Conservation (phyloP, 1,140 invertebrate species). For the Caenorhabditis tropicalis region DNA sequence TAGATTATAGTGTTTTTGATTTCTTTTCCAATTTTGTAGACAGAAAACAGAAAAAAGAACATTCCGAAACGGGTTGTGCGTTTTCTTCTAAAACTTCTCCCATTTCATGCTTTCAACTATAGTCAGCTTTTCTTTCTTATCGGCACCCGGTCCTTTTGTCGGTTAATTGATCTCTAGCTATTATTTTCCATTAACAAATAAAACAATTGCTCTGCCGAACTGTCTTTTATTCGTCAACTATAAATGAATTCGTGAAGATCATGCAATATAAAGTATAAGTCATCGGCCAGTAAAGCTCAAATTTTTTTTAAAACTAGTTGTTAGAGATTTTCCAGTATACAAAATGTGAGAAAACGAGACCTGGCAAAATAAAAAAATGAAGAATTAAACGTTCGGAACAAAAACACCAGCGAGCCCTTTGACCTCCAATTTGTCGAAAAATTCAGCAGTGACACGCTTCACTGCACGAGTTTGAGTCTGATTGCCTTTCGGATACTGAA, state of each 20-base stretch:
- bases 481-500: neutral
- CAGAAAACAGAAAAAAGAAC: conserved; percentile 20
- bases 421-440: neutral
- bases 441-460: neutral
- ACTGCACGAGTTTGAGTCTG: neutral
- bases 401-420: neutral
- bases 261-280: too few relatives aligned
- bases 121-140: conserved; percentile 14
- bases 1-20: neutral
- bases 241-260: too few relatives aligned
- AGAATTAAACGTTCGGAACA: neutral
- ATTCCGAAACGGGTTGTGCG: conserved; percentile 19
- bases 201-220: conserved; percentile 1
- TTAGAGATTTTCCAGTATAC: too few relatives aligned
- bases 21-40: neutral
- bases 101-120: conserved; percentile 11
- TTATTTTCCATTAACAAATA: neutral
- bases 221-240: neutral
- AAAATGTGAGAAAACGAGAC: too few relatives aligned
- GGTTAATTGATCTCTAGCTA: conserved; percentile 42
- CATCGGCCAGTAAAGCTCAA: too few relatives aligned
- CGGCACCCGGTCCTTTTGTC: conserved; percentile 25
- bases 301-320: too few relatives aligned
- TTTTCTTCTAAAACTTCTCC: neutral
- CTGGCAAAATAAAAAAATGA: neutral